Evolutionary conservation across 2,888 invertebrate species (phyloP).

Genomic region (Trichacis sp.): DNA sequence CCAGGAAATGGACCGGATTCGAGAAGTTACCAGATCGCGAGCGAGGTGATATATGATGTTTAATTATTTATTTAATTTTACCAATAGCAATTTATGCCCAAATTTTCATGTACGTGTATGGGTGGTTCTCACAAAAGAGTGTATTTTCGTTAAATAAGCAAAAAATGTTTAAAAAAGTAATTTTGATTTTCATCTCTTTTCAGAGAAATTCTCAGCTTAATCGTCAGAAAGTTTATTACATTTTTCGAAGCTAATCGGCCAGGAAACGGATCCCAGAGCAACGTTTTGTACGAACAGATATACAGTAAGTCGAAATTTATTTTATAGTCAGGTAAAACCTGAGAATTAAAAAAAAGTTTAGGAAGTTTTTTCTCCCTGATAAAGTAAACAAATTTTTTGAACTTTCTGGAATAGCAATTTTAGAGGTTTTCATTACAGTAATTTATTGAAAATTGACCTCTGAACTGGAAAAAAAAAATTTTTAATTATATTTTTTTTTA

Average conservation of each 20-base stretch:
- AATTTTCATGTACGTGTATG: too few species aligned
- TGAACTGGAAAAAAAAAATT: neutral
- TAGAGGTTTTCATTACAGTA: neutral
- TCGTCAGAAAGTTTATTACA: conserved; percentile 69
- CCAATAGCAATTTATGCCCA: too few species aligned
- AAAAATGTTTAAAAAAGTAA: too few species aligned
- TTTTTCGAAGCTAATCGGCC: conserved; percentile 69
- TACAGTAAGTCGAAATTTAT: conserved; percentile 30
- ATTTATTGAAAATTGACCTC: neutral
- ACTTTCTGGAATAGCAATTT: neutral
- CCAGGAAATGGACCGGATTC: conserved; percentile 49
- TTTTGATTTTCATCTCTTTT: too few species aligned
- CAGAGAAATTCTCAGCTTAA: conserved; percentile 65
- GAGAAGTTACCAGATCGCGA: conserved; percentile 49
- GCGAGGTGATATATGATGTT: too few species aligned
- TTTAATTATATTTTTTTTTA: conserved; percentile 30
- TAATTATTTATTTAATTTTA: too few species aligned
- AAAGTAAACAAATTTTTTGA: too few species aligned
- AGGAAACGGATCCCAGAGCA: conserved; percentile 49
- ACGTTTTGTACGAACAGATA: conserved; percentile 58
- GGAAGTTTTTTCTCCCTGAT: too few species aligned
- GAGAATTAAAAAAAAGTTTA: too few species aligned
- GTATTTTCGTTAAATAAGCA: too few species aligned
- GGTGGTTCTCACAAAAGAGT: too few species aligned
- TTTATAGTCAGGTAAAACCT: too few species aligned